A percentile compares a stretch with the other conserved stretches of the same genome.
These are phyloP conservation scores for Acomys russatus DNA, from an alignment of 2,797 vertebrate species.

Conservation along the genomic window DNA sequence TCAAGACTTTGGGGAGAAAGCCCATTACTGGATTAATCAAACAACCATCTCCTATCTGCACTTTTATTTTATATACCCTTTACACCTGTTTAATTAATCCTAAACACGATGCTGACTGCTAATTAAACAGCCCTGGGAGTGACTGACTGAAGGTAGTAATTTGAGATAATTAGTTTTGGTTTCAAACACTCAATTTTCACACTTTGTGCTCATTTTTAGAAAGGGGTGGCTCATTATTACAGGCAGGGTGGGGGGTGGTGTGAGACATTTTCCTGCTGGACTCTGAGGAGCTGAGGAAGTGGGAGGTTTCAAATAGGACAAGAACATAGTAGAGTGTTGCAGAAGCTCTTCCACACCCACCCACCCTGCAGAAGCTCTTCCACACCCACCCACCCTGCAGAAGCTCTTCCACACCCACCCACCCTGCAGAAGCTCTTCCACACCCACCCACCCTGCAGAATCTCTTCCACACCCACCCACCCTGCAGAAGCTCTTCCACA, in stretches of 20 bases:
- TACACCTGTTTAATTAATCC: conserved; percentile 87
- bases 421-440: neutral
- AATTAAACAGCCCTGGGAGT: conserved; percentile 84
- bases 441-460: neutral
- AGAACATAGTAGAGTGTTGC: neutral
- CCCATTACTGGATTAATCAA: conserved; percentile 77
- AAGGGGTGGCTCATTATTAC: conserved; percentile 78
- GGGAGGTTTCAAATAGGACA: conserved; percentile 41
- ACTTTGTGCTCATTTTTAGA: conserved; percentile 84
- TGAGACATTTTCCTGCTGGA: conserved; percentile 72
- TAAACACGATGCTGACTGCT: conserved; percentile 83
- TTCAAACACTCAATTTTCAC: conserved; percentile 85
- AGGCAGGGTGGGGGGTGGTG: conserved; percentile 61
- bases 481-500: neutral
- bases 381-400: neutral
- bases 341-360: neutral
- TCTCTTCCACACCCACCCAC: too few relatives aligned
- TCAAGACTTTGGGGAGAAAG: conserved; percentile 76
- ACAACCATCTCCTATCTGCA: conserved; percentile 68
- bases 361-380: neutral
- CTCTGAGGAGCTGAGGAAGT: conserved; percentile 57
- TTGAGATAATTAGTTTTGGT: conserved; percentile 86
- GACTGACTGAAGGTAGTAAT: conserved; percentile 86
- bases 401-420: neutral
- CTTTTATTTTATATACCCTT: conserved; percentile 83